A percentile compares a stretch with the other conserved stretches of the same genome.
These are phyloP conservation scores for Amphilophus citrinellus DNA, from an alignment of 2,113 vertebrate species.

Conservation along the genomic window DNA sequence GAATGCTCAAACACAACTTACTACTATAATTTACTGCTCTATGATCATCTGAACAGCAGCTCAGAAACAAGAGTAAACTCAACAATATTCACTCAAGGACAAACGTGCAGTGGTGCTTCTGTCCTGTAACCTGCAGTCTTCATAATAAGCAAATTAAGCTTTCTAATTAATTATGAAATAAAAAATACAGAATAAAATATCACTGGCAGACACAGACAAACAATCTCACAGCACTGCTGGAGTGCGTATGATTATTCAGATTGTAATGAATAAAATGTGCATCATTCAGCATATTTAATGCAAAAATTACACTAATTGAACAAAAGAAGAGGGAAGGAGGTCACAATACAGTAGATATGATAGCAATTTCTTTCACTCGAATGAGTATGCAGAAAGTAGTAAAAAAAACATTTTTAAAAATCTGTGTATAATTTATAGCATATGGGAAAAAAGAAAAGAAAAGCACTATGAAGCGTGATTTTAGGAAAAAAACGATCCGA, in stretches of 20 bases:
- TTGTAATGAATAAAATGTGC: constrained; percentile 37
- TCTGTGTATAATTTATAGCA: background rate
- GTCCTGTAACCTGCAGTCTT: background rate
- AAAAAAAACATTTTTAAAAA: background rate
- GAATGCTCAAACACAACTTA: background rate
- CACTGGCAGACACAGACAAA: constrained; percentile 12
- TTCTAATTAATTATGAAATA: background rate
- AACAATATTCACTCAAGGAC: background rate
- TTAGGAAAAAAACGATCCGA: background rate
- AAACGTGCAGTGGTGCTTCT: background rate
- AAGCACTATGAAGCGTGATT: background rate
- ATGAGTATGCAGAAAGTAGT: background rate
- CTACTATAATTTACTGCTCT: background rate
- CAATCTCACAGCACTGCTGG: constrained; percentile 30
- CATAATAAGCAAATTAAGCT: background rate
- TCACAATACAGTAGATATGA: background rate
- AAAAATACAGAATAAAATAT: background rate
- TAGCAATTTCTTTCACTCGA: background rate
- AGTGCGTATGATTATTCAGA: constrained; percentile 27
- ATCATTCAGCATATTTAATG: constrained; percentile 31
- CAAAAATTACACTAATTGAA: background rate
- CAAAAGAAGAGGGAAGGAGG: background rate
- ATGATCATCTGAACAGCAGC: too few species aligned
- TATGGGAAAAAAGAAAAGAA: background rate
- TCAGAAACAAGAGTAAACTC: background rate